Conservation (phyloP, 2,113 vertebrate species). For the Salvelinus alpinus region DNA sequence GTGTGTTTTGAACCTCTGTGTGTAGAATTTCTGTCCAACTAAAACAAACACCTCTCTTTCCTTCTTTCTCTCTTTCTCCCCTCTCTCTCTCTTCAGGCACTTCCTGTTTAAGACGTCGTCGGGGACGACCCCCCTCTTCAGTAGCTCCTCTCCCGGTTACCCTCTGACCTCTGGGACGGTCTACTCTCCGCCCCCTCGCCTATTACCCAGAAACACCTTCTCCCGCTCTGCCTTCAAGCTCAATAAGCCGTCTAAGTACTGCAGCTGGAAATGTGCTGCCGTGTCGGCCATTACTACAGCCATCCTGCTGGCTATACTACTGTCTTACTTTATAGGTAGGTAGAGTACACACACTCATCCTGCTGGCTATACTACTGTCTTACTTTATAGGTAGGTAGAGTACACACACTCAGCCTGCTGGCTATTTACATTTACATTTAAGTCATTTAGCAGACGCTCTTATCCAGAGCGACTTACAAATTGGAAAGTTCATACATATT, state of each 20-base stretch:
- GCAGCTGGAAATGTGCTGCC: constrained; percentile 99
- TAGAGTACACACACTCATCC: neutral
- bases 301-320: constrained; percentile 88
- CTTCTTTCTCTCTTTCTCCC: neutral
- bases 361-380: too few species aligned
- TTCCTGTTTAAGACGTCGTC: constrained; percentile 99
- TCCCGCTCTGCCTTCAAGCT: constrained; percentile 98
- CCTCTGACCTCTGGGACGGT: constrained; percentile 97
- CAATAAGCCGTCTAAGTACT: constrained; percentile 98
- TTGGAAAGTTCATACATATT: too few species aligned
- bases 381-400: too few species aligned
- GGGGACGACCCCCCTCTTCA: constrained; percentile 96
- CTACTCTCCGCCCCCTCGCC: constrained; percentile 94
- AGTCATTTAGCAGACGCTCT: too few species aligned
- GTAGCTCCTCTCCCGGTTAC: constrained; percentile 96
- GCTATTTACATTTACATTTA: too few species aligned
- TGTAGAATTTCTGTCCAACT: neutral
- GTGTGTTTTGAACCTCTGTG: neutral
- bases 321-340: constrained; percentile 80
- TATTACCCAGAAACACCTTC: constrained; percentile 96
- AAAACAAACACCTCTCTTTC: neutral
- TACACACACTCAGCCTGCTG: too few species aligned
- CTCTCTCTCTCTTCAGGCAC: constrained; percentile 77
- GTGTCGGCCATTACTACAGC: constrained; percentile 94
- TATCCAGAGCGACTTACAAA: too few species aligned